Conservation (phyloP, 23 tunicate species). For the Ascidia mentula region DNA sequence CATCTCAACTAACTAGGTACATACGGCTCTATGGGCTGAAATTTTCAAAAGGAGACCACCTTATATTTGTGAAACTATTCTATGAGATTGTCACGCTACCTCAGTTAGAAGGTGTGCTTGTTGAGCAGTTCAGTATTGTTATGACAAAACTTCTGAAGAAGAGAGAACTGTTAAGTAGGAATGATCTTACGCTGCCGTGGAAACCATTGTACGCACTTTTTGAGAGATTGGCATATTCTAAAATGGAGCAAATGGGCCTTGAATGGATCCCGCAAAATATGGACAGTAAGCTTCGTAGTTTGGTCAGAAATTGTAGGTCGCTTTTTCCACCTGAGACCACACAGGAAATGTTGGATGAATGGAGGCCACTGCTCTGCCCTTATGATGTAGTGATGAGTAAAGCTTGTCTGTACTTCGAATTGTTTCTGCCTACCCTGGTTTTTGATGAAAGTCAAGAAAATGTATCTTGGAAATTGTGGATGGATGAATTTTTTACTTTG, state of each 20-base stretch:
- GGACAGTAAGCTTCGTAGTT: slow-evolving; percentile 33
- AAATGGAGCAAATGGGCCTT: slow-evolving; percentile 65
- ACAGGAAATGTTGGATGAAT: slow-evolving; percentile 76
- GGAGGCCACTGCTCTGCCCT: slow-evolving; percentile 85
- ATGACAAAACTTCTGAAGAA: slow-evolving; percentile 48
- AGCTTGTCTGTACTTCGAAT: slow-evolving; percentile 53
- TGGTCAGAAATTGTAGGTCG: slow-evolving; percentile 48
- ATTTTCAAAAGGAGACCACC: slow-evolving; percentile 88
- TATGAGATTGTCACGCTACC: slow-evolving; percentile 49
- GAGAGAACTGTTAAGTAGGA: slow-evolving; percentile 26
- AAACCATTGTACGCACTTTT: slow-evolving; percentile 45
- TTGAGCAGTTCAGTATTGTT: slow-evolving; percentile 42
- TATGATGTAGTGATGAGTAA: slow-evolving; percentile 64
- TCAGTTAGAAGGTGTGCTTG: slow-evolving; percentile 57
- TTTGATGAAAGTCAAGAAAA: slow-evolving; percentile 48
- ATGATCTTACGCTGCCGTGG: slow-evolving; percentile 66
- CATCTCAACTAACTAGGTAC: slow-evolving; percentile 62
- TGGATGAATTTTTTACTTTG: slow-evolving; percentile 56
- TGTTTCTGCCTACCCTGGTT: slow-evolving; percentile 69
- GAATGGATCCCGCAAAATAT: slow-evolving; percentile 53
- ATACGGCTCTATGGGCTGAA: slow-evolving; percentile 80
- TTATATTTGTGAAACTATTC: slow-evolving; percentile 64
- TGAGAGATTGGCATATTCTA: slow-evolving; percentile 60
- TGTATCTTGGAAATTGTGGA: slow-evolving; percentile 80
- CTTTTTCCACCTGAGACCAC: slow-evolving; percentile 63